Evolutionary conservation across 2,113 vertebrate genomes (phyloP).

Genomic region (Sorex araneus): DNA sequence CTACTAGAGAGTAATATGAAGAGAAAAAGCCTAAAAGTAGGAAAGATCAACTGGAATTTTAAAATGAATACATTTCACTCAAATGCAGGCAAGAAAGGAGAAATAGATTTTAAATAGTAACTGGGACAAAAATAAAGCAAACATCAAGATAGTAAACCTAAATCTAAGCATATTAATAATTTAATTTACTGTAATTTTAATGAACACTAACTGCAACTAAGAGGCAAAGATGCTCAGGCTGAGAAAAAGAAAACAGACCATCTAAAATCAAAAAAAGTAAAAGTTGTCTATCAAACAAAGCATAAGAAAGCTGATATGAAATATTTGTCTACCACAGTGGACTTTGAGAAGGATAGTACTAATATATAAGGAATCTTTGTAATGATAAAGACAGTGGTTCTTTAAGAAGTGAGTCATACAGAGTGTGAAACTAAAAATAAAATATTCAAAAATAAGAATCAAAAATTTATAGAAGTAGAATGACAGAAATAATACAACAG

Average conservation of each 20-base stretch:
- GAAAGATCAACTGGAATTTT: background rate
- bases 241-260: background rate
- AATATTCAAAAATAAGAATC: background rate
- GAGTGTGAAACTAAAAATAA: background rate
- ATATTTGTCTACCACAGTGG: background rate
- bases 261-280: background rate
- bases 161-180: background rate
- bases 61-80: conserved; percentile 21
- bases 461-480: conserved; percentile 14
- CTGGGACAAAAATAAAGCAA: background rate
- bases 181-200: background rate
- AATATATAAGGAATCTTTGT: conserved; percentile 8
- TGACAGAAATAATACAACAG: background rate
- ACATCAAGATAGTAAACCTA: conserved; percentile 23
- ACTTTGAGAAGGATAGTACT: conserved; percentile 46
- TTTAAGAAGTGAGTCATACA: background rate
- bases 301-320: background rate
- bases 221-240: conserved; percentile 4
- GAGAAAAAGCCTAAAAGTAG: conserved; percentile 27
- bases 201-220: background rate
- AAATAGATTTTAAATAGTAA: conserved; percentile 18
- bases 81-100: background rate
- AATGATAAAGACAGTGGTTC: conserved; percentile 42
- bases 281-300: background rate
- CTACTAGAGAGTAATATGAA: conserved; percentile 2